Evolutionary conservation across 2,113 vertebrate species (phyloP).

Genomic region (Mus spicilegus): DNA sequence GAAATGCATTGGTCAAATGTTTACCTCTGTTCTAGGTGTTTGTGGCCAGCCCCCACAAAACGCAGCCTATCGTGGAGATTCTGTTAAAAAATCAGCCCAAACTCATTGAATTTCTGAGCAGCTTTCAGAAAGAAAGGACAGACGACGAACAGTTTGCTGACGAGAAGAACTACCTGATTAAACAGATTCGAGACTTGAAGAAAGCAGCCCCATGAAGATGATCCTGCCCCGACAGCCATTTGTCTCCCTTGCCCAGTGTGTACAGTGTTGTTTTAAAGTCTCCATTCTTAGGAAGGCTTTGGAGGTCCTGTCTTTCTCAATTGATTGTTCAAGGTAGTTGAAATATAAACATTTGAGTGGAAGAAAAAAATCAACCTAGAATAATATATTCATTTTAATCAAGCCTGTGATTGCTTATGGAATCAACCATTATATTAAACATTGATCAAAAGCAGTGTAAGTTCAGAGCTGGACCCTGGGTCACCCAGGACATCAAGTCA

Average conservation of each 20-base stretch:
- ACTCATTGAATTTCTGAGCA: constrained; percentile 97
- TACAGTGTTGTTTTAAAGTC: constrained; percentile 73
- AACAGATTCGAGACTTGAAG: constrained; percentile 98
- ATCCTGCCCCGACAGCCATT: constrained; percentile 46
- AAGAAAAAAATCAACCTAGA: constrained; percentile 82
- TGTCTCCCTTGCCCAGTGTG: constrained; percentile 63
- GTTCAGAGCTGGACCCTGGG: constrained; percentile 29
- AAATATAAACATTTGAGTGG: constrained; percentile 81
- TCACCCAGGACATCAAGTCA: constrained; percentile 27
- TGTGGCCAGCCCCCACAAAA: constrained; percentile 98
- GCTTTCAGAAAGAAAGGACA: constrained; percentile 96
- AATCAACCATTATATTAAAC: constrained; percentile 76
- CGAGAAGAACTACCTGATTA: constrained; percentile 99
- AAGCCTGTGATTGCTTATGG: constrained; percentile 83
- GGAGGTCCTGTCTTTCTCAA: constrained; percentile 81
- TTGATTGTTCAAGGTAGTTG: constrained; percentile 82
- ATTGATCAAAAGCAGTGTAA: constrained; percentile 64
- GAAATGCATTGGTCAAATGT: not conserved
- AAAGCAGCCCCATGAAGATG: constrained; percentile 88
- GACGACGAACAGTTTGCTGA: constrained; percentile 98
- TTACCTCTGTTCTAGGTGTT: constrained; percentile 91
- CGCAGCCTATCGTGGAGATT: constrained; percentile 97
- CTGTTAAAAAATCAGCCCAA: constrained; percentile 98
- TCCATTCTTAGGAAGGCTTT: constrained; percentile 79
- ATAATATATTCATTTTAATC: constrained; percentile 87